Percentiles rank a stretch among this genome's conserved stretches.
phyloP scores from a whole-genome alignment of 37 sponge, comb jelly and placozoan species.

The Sycon ciliatum region DNA sequence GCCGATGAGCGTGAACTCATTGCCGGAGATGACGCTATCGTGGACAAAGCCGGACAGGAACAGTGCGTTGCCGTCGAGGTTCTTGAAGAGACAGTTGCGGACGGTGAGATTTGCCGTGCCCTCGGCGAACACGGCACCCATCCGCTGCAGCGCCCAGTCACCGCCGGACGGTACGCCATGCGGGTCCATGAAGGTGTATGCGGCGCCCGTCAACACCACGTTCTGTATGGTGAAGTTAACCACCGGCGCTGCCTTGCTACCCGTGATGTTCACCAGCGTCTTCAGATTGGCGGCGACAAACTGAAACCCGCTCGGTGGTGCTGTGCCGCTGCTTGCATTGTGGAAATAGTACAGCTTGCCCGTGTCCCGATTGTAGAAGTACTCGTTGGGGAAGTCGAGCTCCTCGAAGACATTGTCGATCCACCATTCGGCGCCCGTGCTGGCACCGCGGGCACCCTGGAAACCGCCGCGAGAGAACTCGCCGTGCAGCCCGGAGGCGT shows the following conservation, averaged over 20 bases:
- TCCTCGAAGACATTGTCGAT: slow-evolving; percentile 2
- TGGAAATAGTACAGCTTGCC: slow-evolving; percentile 1
- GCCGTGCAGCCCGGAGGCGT: neutral
- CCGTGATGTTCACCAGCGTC: neutral
- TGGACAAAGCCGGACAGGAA: neutral
- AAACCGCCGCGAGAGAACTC: neutral
- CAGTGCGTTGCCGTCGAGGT: neutral
- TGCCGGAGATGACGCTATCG: neutral
- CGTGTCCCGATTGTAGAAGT: slow-evolving; percentile 16
- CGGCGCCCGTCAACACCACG: neutral
- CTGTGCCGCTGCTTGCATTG: neutral
- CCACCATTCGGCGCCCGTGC: neutral
- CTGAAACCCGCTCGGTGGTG: neutral
- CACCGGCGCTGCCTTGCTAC: neutral
- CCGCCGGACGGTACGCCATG: slow-evolving; percentile 20
- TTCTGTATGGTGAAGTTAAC: neutral
- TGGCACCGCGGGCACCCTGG: neutral
- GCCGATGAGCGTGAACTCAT: neutral
- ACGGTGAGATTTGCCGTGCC: neutral
- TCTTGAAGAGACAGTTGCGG: neutral
- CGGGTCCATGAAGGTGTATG: slow-evolving; percentile 13
- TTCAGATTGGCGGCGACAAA: neutral
- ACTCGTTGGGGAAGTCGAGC: neutral
- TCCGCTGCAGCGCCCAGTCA: neutral
- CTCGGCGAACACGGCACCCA: slow-evolving; percentile 1